Base-by-base conservation (phyloP, 1,140 invertebrate species). In the Drosophila azteca region DNA sequence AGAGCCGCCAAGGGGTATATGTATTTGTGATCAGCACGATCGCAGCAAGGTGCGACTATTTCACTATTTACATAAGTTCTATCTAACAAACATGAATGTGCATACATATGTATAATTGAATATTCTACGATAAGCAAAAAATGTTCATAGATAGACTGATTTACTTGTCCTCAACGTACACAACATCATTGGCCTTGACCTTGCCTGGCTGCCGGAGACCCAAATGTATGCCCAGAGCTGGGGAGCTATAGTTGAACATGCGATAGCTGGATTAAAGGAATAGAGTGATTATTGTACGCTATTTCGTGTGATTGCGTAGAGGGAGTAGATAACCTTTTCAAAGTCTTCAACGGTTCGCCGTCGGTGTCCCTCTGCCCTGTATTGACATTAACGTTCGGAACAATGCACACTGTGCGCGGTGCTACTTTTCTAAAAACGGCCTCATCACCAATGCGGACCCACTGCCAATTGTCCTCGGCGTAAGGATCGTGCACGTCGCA, bases 371-470 rank as follows among this genome's bases (percentile, higher is more conserved):
- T 93, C 22, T 83, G 67, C 0, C 92, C 94, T 0, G 92, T 94
- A 43, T 93, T 92, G 4, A 93, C 92, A 92, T 95, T 91, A 1
- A 95, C 90, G 4, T 94, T 95, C 0, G 94, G 94, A 0, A 94
- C 87, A 17, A 94, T 92, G 77, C 94, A 95, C 26, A 93, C 90
- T 4, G 70, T 90, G 59, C 83, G 93, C 0, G 91, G 92, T 24
- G 92, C 92, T 9, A 92, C 83, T 41, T 81, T 70, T 1, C 92
- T 79, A 26, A 93, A 92, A 2, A 91, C 72, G 3, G 78, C 67
- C n/a, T 90, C 73, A 31, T 93, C 71, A 0, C 92, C 92, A 22
- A 93, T 93, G 31, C 79, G 85, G 6, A 93, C 46, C 82, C 91
- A 93, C 9, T 90, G 78, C 92, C 92, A 93, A 2, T 89, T 53